Percentiles rank a stretch among this genome's conserved stretches.
These are phyloP conservation scores for Aphelenchoides avenae DNA, from an alignment of 1,140 invertebrate species.

Conservation along the genomic window DNA sequence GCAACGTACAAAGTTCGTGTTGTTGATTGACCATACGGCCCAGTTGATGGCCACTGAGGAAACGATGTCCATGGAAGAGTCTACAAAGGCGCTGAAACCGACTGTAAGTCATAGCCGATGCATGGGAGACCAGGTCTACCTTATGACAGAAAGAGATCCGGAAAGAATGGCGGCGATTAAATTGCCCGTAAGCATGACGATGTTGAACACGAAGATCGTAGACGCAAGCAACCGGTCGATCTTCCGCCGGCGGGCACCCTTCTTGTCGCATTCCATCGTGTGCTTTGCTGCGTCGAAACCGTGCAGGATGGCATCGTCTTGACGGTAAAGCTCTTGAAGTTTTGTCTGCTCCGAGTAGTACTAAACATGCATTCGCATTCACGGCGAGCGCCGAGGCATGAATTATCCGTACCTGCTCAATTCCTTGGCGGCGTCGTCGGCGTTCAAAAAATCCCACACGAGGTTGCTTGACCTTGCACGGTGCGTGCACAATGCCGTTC, in stretches of 20 bases:
- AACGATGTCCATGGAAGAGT: slow-evolving; percentile 39
- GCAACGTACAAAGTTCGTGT: slow-evolving; percentile 47
- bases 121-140: slow-evolving; percentile 8
- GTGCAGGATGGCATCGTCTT: slow-evolving; percentile 23
- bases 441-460: slow-evolving; percentile 10
- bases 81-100: slow-evolving; percentile 44
- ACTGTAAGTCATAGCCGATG: background rate
- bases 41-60: slow-evolving; percentile 7
- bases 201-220: slow-evolving; percentile 36
- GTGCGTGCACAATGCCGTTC: too few species aligned
- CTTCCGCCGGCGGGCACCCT: slow-evolving; percentile 6
- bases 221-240: slow-evolving; percentile 26
- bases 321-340: slow-evolving; percentile 19
- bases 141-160: slow-evolving; percentile 48
- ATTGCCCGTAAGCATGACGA: slow-evolving; percentile 36
- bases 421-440: slow-evolving; percentile 4
- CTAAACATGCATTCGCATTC: slow-evolving; percentile 19
- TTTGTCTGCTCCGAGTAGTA: slow-evolving; percentile 35
- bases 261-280: background rate
- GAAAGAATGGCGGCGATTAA: slow-evolving; percentile 35
- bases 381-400: background rate
- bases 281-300: slow-evolving; percentile 9
- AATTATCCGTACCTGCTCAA: too few species aligned
- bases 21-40: slow-evolving; percentile 41
- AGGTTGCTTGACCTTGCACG: too few species aligned